Evolutionary conservation across 2,888 invertebrate species (phyloP), one percentile per base, ranked within the genome.

Genomic region (Lasioglossum figueresi): DNA sequence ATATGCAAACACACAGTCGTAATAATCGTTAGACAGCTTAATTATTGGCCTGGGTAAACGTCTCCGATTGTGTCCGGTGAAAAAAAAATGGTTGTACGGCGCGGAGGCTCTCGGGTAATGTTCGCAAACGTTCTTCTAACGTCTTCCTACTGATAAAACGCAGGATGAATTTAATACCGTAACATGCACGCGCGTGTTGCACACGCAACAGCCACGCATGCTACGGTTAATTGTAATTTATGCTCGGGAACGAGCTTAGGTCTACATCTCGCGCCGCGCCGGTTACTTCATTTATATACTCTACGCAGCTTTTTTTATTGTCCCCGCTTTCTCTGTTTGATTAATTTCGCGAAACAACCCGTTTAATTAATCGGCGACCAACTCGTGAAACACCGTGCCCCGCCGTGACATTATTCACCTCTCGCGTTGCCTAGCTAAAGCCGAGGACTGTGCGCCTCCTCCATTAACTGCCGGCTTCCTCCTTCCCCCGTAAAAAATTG

Each of bases 221-320:
- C 85, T 87, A 84, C 85, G 86, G 91, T 90, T 92, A 91, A 92
- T 92, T 92, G 91, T 91, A 92, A 92, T 92, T 92, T 92, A 91
- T 92, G 88, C 82, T 72, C 86, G 74, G n/a, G 3, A 74, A 79
- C 87, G 89, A 87, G 43, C 79, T 87, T 82, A 72, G 79, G 77
- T 80, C 74, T 80, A 73, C 80, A 77, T 88, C 85, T 80, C 37
- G 45, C 75, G 34, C 48, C 19, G 48, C 48, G 56, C 70, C 79
- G 66, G 82, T 72, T 83, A 76, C 74, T 86, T 85, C 85, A 79
- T 88, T 88, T 88, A 72, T 86, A 83, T 4, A n/a, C 56, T n/a
- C 37, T 78, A 77, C 72, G 34, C 59, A 63, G 80, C 74, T 83
- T 80, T 83, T 89, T 88, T 84, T 83, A 83, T 89, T 83, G 79